Conservation (phyloP, 2,113 vertebrate species). For the Oryzias javanicus region DNA sequence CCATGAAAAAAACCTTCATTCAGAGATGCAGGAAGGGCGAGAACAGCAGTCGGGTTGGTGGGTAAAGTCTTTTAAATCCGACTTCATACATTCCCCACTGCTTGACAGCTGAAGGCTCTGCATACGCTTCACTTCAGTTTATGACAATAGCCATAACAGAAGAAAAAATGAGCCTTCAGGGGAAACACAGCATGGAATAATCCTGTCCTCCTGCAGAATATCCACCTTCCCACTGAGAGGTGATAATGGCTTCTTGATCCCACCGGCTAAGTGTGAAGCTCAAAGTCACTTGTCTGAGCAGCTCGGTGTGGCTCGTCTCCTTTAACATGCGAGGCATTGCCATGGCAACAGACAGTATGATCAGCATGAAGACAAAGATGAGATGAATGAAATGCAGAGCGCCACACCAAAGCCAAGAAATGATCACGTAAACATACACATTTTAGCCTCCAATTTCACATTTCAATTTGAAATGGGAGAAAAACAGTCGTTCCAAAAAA, state of each 20-base stretch:
- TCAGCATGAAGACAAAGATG: slow-evolving; percentile 49
- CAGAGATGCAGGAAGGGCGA: not conserved
- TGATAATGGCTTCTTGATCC: slow-evolving; percentile 55
- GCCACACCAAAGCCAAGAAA: not conserved
- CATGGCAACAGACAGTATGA: slow-evolving; percentile 39
- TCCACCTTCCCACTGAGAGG: slow-evolving; percentile 18
- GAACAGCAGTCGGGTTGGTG: not conserved
- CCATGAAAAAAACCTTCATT: not conserved
- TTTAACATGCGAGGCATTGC: slow-evolving; percentile 15
- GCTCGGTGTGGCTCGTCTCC: slow-evolving; percentile 23
- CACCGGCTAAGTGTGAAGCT: slow-evolving; percentile 36
- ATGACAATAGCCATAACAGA: not conserved
- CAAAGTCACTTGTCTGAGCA: slow-evolving; percentile 22
- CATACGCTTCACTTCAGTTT: slow-evolving; percentile 6
- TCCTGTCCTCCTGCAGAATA: not conserved
- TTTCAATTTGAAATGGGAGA: too few relatives aligned
- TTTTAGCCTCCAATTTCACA: not conserved
- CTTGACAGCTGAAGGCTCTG: not conserved
- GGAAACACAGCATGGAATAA: slow-evolving; percentile 1
- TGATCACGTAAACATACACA: not conserved
- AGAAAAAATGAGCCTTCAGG: not conserved
- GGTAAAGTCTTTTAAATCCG: not conserved
- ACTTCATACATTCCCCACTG: not conserved
- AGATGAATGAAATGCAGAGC: slow-evolving; percentile 17
- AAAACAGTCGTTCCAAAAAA: too few relatives aligned